These are phyloP conservation scores for Lomographa bimaculata DNA, from an alignment of 2,888 invertebrate species.

Conservation along the genomic window DNA sequence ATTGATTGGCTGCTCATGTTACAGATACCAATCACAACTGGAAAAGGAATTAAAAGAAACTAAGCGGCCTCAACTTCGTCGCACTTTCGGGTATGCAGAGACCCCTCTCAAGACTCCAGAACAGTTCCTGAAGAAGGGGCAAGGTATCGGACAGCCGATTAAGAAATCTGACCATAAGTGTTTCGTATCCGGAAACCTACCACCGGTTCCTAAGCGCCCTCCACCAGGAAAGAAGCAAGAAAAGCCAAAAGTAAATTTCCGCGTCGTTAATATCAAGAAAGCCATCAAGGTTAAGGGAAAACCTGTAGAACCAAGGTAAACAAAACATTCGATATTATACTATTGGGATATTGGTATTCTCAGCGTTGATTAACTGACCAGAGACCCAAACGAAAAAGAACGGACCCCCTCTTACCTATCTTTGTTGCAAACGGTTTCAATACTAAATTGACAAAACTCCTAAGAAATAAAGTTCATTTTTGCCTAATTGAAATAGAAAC, in stretches of 20 bases:
- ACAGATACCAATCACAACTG: slow-evolving; percentile 79
- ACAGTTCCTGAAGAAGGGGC: slow-evolving; percentile 85
- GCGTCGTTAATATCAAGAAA: slow-evolving; percentile 84
- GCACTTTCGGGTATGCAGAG: slow-evolving; percentile 87
- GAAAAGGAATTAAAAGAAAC: slow-evolving; percentile 69
- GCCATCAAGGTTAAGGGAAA: slow-evolving; percentile 80
- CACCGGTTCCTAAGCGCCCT: slow-evolving; percentile 73
- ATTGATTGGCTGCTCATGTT: no score
- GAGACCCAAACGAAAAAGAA: no score
- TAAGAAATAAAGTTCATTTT: no score
- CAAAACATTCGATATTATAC: no score
- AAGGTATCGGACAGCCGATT: slow-evolving; percentile 72
- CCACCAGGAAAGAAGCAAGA: slow-evolving; percentile 55
- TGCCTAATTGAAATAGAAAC: no score
- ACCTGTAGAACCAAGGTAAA: slow-evolving; percentile 79
- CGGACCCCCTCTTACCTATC: no score
- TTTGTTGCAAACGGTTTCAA: no score
- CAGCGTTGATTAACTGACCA: no score
- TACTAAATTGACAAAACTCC: no score
- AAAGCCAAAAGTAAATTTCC: slow-evolving; percentile 77
- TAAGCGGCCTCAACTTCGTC: slow-evolving; percentile 73
- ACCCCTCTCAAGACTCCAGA: slow-evolving; percentile 84
- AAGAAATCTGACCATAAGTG: slow-evolving; percentile 68
- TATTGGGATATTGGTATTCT: no score
- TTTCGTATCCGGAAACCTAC: slow-evolving; percentile 59